Evolutionary conservation across 2,888 invertebrate species (phyloP).

Genomic region (Drosophila atripex): DNA sequence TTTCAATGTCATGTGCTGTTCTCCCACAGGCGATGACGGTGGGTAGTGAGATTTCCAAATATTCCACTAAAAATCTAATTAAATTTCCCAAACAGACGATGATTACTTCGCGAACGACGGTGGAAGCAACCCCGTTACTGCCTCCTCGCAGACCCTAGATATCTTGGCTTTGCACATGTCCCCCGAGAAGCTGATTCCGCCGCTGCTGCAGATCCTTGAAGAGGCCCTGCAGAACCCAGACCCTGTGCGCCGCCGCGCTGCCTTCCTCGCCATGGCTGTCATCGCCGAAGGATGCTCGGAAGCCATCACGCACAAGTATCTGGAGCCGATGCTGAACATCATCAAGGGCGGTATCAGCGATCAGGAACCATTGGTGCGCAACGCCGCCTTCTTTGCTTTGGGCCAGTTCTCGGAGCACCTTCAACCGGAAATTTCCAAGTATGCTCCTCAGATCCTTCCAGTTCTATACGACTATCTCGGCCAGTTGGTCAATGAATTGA

Average conservation of each 20-base stretch:
- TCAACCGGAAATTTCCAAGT: slow-evolving; percentile 91
- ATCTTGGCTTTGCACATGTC: slow-evolving; percentile 89
- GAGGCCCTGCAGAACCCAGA: slow-evolving; percentile 87
- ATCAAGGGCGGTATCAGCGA: slow-evolving; percentile 89
- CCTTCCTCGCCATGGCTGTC: slow-evolving; percentile 89
- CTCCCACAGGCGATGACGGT: slow-evolving; percentile 86
- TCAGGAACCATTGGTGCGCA: slow-evolving; percentile 87
- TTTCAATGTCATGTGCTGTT: slow-evolving; percentile 88
- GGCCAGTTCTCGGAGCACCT: slow-evolving; percentile 92
- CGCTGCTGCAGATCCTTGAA: slow-evolving; percentile 87
- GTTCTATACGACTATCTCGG: slow-evolving; percentile 89
- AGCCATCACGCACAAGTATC: slow-evolving; percentile 88
- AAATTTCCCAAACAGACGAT: slow-evolving; percentile 83
- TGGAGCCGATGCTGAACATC: slow-evolving; percentile 88
- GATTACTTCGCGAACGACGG: slow-evolving; percentile 88
- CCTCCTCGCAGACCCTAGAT: slow-evolving; percentile 90
- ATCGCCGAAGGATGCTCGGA: slow-evolving; percentile 92
- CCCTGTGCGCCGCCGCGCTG: slow-evolving; percentile 88
- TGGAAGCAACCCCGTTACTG: slow-evolving; percentile 87
- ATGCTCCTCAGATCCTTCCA: slow-evolving; percentile 89
- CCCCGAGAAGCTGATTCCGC: slow-evolving; percentile 90
- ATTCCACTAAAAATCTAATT: background rate
- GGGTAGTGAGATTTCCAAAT: slow-evolving; percentile 82
- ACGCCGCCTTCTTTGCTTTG: slow-evolving; percentile 90
- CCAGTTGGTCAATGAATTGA: slow-evolving; percentile 86